A percentile compares a stretch with the other conserved stretches of the same genome.
Conservation (phyloP, 2,797 vertebrate species). For the Manis pentadactyla region DNA sequence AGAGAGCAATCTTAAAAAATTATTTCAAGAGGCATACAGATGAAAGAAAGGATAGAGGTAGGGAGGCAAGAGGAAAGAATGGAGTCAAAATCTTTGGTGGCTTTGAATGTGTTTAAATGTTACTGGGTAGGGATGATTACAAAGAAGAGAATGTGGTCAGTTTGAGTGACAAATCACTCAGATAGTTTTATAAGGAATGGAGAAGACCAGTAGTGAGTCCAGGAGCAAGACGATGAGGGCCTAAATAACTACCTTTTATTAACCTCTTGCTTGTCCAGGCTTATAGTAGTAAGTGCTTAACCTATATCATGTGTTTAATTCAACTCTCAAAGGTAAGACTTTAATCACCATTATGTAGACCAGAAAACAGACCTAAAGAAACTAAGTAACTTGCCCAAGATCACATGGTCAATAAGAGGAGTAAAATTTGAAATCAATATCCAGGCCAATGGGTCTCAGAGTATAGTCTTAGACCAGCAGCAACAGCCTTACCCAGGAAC, state of each 20-base stretch:
- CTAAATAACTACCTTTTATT: background rate
- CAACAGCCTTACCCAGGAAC: background rate
- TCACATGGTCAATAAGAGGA: background rate
- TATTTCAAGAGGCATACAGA: slow-evolving; percentile 12
- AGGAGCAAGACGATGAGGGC: background rate
- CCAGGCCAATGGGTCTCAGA: background rate
- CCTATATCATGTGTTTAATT: background rate
- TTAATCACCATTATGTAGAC: background rate
- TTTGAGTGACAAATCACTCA: background rate
- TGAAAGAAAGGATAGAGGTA: background rate
- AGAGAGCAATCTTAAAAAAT: background rate
- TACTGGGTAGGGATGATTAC: background rate
- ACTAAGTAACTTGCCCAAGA: background rate
- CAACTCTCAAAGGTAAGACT: background rate
- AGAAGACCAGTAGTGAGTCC: background rate
- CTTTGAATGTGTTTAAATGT: background rate
- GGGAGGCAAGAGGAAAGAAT: background rate
- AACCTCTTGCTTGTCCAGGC: background rate
- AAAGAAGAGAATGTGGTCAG: background rate
- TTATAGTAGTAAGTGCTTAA: background rate
- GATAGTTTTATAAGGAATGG: background rate
- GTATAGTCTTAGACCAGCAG: background rate
- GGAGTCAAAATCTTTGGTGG: background rate
- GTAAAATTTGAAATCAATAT: background rate
- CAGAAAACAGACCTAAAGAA: background rate